Evolutionary conservation across 2,113 vertebrate species (phyloP).

Genomic region (Oreotrochilus melanogaster): DNA sequence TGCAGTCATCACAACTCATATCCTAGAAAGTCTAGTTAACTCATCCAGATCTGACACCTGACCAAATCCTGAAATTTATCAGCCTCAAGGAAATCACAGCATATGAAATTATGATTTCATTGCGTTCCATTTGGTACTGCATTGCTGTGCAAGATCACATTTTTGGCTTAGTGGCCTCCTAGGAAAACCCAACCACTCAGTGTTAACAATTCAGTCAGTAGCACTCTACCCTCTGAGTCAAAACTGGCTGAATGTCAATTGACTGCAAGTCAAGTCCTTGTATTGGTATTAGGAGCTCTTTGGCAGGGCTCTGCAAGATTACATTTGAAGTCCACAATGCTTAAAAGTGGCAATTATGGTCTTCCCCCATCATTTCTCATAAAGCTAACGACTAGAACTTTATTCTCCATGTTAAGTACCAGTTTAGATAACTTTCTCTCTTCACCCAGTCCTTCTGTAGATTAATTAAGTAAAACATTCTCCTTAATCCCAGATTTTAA

Average conservation of each 20-base stretch:
- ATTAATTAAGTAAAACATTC: background rate
- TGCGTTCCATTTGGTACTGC: background rate
- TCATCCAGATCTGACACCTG: background rate
- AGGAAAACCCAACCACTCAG: conserved; percentile 21
- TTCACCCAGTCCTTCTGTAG: background rate
- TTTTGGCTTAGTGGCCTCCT: conserved; percentile 26
- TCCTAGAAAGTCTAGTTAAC: conserved; percentile 1
- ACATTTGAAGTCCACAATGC: conserved; percentile 12
- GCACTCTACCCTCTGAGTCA: conserved; percentile 52
- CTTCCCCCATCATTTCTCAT: background rate
- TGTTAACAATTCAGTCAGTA: conserved; percentile 50
- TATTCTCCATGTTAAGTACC: background rate
- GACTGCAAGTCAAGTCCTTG: conserved; percentile 41
- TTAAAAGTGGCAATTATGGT: background rate
- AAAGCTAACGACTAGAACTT: background rate
- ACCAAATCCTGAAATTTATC: background rate
- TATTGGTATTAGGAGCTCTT: conserved; percentile 9
- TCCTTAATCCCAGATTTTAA: background rate
- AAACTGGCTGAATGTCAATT: conserved; percentile 55
- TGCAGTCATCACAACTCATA: background rate
- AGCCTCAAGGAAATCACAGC: background rate
- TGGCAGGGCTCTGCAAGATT: conserved; percentile 20
- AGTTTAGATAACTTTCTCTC: background rate
- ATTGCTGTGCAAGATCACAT: conserved; percentile 11
- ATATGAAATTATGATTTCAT: conserved; percentile 20